phyloP scores from a whole-genome alignment of 1,140 invertebrate genomes.

The Aphelenchoides fujianensis region DNA sequence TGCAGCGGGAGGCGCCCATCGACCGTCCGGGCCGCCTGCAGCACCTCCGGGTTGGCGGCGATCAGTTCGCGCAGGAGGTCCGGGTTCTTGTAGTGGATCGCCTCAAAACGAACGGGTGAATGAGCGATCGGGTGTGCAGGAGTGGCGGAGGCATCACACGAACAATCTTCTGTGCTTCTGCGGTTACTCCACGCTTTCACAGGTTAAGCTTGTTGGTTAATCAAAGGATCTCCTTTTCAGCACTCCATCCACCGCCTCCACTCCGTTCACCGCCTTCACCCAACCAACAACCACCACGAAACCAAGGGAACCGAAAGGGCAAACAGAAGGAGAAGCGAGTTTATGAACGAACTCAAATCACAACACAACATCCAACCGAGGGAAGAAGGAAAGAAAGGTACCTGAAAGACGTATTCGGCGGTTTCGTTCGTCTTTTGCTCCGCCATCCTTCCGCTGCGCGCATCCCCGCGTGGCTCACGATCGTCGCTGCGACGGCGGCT shows the following conservation, averaged over 20 bases:
- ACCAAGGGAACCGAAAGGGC: background rate
- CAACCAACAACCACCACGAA: too few relatives aligned
- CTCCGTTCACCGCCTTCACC: too few relatives aligned
- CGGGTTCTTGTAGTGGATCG: conserved; percentile 46
- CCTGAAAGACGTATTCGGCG: conserved; percentile 13
- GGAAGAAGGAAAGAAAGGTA: background rate
- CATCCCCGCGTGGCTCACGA: too few relatives aligned
- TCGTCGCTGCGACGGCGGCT: too few relatives aligned
- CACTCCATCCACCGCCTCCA: too few relatives aligned
- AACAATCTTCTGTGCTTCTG: background rate
- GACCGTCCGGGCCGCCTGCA: conserved; percentile 15
- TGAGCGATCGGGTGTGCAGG: background rate
- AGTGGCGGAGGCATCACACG: background rate
- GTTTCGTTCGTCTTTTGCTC: conserved; percentile 11
- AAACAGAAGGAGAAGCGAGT: background rate
- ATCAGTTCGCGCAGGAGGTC: conserved; percentile 40
- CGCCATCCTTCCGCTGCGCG: background rate
- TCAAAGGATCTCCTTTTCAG: too few relatives aligned
- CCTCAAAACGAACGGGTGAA: conserved; percentile 27
- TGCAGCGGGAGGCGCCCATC: conserved; percentile 34
- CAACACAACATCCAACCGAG: background rate
- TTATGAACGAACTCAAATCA: background rate
- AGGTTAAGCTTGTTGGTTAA: too few relatives aligned
- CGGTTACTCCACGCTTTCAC: too few relatives aligned
- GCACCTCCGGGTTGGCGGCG: conserved; percentile 31